Evolutionary conservation across 2,888 invertebrate species (phyloP).

Genomic region (Venusia cambrica): DNA sequence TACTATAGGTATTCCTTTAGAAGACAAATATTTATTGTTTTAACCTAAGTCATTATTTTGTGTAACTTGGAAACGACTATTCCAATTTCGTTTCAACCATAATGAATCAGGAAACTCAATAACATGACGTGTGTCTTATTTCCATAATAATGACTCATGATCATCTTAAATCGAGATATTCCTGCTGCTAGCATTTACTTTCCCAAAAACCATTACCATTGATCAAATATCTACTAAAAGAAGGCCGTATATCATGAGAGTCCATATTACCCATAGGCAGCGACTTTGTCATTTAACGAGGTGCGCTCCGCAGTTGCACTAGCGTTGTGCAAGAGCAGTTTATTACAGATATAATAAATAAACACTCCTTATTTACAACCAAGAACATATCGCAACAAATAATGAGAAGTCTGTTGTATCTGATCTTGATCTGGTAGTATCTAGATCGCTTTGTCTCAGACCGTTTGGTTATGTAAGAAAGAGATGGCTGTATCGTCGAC

Average conservation of each 20-base stretch:
- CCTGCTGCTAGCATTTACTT: background rate
- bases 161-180: no score
- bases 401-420: conserved; percentile 63
- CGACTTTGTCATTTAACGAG: conserved; percentile 17
- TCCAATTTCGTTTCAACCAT: no score
- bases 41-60: no score
- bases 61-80: no score
- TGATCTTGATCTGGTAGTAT: conserved; percentile 66
- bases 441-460: conserved; percentile 64
- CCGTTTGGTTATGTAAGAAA: conserved; percentile 40
- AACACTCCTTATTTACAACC: conserved; percentile 14
- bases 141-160: no score
- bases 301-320: conserved; percentile 14
- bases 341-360: conserved; percentile 13
- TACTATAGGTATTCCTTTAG: no score
- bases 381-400: conserved; percentile 48
- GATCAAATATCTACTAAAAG: conserved; percentile 7
- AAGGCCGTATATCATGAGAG: conserved; percentile 9
- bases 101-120: no score
- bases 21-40: no score
- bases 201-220: conserved; percentile 3
- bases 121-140: no score
- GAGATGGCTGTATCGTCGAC: conserved; percentile 49
- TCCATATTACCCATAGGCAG: conserved; percentile 8
- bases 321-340: conserved; percentile 12